Conservation (phyloP, 2,113 vertebrate species). For the Athene cunicularia region DNA sequence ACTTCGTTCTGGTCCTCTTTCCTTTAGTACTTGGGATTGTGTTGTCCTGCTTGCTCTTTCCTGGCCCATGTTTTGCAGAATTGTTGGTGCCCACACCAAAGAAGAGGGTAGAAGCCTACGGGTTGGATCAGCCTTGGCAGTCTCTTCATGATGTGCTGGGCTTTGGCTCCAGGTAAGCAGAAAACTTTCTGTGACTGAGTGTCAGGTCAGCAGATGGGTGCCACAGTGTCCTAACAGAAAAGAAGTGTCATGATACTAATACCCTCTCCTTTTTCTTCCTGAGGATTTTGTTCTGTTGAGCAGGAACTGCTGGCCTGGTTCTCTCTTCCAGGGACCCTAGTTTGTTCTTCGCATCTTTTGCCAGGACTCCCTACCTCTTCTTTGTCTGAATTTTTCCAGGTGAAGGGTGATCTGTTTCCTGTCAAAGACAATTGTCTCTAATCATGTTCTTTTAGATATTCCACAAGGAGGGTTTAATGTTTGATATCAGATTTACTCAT, state of each 20-base stretch:
- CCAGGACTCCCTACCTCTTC: not conserved
- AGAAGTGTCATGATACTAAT: too few species aligned
- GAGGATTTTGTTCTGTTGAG: not conserved
- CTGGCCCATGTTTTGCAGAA: not conserved
- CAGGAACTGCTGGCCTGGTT: not conserved
- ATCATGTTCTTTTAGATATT: not conserved
- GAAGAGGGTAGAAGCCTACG: not conserved
- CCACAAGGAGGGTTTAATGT: not conserved
- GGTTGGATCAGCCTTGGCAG: not conserved
- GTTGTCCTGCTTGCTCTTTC: not conserved
- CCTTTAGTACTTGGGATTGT: not conserved
- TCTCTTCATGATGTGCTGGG: not conserved
- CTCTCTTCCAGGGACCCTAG: not conserved
- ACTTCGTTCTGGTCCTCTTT: not conserved
- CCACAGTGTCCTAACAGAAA: not conserved
- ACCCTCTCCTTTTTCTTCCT: not conserved
- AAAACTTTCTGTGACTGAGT: not conserved
- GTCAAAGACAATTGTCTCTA: not conserved
- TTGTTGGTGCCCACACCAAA: not conserved
- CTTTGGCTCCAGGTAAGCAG: not conserved
- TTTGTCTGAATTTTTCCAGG: not conserved
- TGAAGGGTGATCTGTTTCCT: not conserved
- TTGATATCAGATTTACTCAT: not conserved
- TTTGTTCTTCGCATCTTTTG: not conserved
- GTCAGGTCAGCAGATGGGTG: not conserved